Evolutionary conservation across 2,797 vertebrate species (phyloP).

Genomic region (Halcyon smyrnensis): DNA sequence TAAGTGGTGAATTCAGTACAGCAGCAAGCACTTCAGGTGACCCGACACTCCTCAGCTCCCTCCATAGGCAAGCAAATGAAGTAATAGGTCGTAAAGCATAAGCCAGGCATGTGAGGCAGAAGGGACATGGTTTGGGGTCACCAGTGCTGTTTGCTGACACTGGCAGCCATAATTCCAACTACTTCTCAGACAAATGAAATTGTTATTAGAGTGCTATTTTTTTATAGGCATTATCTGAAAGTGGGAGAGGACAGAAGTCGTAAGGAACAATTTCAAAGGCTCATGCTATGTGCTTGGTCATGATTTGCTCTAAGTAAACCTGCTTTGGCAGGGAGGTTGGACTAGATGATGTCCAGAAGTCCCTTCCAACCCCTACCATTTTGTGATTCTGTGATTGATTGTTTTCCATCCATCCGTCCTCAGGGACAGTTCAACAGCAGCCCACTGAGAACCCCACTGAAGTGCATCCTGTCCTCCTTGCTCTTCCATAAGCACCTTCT

Average conservation of each 20-base stretch:
- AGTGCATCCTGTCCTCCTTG: neutral
- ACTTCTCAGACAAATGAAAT: neutral
- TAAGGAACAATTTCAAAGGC: neutral
- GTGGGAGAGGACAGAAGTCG: neutral
- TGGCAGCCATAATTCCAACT: neutral
- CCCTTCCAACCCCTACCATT: neutral
- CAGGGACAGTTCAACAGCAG: neutral
- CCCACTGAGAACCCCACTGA: neutral
- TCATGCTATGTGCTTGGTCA: accelerated
- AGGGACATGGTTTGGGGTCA: accelerated
- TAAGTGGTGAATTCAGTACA: neutral
- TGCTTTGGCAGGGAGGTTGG: neutral
- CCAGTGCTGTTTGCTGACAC: accelerated
- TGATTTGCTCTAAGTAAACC: neutral
- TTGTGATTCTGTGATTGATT: neutral
- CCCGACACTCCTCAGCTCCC: neutral
- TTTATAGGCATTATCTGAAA: neutral
- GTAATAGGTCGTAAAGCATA: neutral
- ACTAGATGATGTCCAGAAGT: neutral
- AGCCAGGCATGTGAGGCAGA: neutral
- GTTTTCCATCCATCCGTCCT: neutral
- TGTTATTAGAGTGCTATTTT: neutral
- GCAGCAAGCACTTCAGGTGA: neutral
- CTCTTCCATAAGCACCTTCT: neutral
- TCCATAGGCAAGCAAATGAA: neutral